A percentile compares a stretch with the other conserved stretches of the same genome.
These are phyloP conservation scores for Stomatorhinus ivindoensis DNA, from an alignment of 2,113 vertebrate species.

Conservation along the genomic window DNA sequence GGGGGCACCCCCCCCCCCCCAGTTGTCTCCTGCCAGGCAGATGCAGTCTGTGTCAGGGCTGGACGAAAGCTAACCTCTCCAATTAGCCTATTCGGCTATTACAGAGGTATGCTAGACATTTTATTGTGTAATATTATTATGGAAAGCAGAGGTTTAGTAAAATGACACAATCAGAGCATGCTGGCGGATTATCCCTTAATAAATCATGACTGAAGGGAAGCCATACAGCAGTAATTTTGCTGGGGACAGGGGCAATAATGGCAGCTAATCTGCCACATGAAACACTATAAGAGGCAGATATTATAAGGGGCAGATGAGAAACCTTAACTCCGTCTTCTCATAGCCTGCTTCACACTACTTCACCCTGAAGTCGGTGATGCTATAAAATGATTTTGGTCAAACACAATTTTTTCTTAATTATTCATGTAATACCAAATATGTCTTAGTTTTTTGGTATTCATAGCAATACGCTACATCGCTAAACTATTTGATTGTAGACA, in stretches of 20 bases:
- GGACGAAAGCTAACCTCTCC: not conserved
- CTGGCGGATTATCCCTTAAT: not conserved
- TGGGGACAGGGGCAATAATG: not conserved
- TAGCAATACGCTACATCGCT: not conserved
- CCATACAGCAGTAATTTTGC: not conserved
- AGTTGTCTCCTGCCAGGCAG: not conserved
- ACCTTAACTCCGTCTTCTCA: not conserved
- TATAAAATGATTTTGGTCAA: not conserved
- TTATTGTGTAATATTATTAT: not conserved
- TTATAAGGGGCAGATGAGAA: not conserved
- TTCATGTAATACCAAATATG: not conserved
- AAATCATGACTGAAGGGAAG: not conserved
- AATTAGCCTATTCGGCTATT: not conserved
- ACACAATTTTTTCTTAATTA: not conserved
- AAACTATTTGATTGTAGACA: not conserved
- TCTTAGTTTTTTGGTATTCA: not conserved
- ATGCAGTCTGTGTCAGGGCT: not conserved
- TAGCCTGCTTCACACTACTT: not conserved
- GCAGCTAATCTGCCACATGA: not conserved
- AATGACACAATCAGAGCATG: not conserved
- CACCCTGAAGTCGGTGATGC: not conserved
- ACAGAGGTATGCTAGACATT: not conserved
- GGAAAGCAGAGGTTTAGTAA: not conserved
- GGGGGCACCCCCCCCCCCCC: not conserved
- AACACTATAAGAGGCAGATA: not conserved